Percentiles rank a stretch among this genome's conserved stretches.
Evolutionary conservation across 2,113 vertebrate genomes (phyloP).

Genomic region (Pionites leucogaster): DNA sequence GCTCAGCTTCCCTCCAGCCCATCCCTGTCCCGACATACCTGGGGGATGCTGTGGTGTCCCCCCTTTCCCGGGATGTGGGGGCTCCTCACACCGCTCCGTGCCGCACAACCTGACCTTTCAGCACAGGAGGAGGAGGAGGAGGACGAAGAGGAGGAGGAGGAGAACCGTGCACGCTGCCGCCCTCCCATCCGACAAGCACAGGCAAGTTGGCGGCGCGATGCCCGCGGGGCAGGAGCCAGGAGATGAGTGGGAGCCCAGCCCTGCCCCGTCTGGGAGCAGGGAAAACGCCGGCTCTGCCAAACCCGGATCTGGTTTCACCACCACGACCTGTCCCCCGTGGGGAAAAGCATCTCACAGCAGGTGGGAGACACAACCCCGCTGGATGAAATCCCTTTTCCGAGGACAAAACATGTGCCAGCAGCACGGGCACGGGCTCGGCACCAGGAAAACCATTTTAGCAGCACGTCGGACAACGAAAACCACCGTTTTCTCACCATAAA

Average conservation of each 20-base stretch:
- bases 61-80: background rate
- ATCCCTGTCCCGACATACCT: background rate
- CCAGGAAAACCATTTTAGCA: background rate
- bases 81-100: background rate
- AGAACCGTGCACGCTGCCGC: background rate
- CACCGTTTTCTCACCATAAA: background rate
- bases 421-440: rapidly evolving
- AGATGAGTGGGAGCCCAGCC: slow-evolving; percentile 40
- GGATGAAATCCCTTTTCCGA: background rate
- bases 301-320: background rate
- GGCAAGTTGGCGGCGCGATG: background rate
- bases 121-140: background rate
- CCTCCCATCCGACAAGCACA: background rate
- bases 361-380: background rate
- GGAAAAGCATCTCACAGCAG: background rate
- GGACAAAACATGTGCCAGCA: rapidly evolving
- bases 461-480: rapidly evolving
- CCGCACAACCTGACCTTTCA: background rate
- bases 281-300: background rate
- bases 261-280: slow-evolving; percentile 23
- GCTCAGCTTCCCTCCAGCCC: background rate
- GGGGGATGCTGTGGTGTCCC: background rate
- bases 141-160: background rate
- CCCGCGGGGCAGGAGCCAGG: slow-evolving; percentile 25
- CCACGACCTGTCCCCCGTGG: background rate